Base-by-base conservation (phyloP, 2,113 vertebrate species). In the Leptosomus discolor region DNA sequence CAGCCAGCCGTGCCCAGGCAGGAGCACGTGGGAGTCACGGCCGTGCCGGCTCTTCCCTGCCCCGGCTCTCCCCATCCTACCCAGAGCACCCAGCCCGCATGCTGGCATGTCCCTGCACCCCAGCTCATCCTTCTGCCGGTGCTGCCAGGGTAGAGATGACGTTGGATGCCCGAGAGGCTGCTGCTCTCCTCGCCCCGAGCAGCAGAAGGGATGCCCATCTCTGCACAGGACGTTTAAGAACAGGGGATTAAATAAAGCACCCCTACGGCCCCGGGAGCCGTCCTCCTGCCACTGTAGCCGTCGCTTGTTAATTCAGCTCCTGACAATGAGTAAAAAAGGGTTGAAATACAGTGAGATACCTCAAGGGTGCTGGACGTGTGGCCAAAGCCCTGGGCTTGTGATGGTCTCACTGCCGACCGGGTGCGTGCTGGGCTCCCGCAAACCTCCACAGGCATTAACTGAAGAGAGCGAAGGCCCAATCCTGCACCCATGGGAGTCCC, bases 361-460 rank as follows among this genome's bases (percentile, higher is more conserved):
- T 67, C 65, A 15, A 48, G 67, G 41, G 18, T 23, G 78, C 45
- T 36, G 78, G 60, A 30, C 0, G 0, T 9, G 48, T 18, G n/a
- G 39, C 37, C 26, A 51, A 45, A 84, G 73, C 41, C 5, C 20
- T 1, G 54, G n/a, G 50, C 23, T 39, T 30, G 39, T 1, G 22
- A 43, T 3, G 37, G 65, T 14, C 50, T n/a, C 14, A 2, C 23
- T 22, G 70, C 56, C 0, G 1, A 11, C 36, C 4, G 4, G 70
- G 50, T 3, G 2, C 5, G 0, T 6, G 45, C 27, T 2, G 5
- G 34, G 29, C 57, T 45, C 29, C 43, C 1, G 14, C 46, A 88
- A 97, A 96, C 93, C 91, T 95, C 93, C 92, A 48, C 89, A 85
- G 57, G 92, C 93, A 95, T 16, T 29, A 92, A 58, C 39, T 43